Evolutionary conservation across 2,797 vertebrate genomes (phyloP).

Genomic region (Poliocrania exsul): DNA sequence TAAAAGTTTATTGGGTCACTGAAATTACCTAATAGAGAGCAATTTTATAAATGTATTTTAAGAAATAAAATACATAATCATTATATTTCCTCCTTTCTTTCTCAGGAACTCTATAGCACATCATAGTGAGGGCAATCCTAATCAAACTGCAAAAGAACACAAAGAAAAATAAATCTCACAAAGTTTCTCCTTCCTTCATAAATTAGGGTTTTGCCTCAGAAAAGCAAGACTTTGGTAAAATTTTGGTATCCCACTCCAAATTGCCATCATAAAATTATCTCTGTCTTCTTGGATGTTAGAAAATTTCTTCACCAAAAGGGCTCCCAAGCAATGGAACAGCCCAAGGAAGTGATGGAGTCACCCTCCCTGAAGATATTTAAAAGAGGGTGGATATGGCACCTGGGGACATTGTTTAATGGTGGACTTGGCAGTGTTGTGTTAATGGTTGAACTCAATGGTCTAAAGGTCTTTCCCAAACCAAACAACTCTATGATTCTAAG

Average conservation of each 20-base stretch:
- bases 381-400: background rate
- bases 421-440: background rate
- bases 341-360: background rate
- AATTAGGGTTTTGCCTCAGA: background rate
- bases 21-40: background rate
- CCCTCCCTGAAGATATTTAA: background rate
- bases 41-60: background rate
- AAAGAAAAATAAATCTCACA: background rate
- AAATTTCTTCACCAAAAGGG: background rate
- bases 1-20: background rate
- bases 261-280: background rate
- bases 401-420: fast-evolving
- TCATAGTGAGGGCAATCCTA: background rate
- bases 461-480: background rate
- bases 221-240: background rate
- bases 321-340: background rate
- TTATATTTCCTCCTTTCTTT: background rate
- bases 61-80: background rate
- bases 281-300: background rate
- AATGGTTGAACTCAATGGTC: fast-evolving
- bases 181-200: background rate
- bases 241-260: background rate
- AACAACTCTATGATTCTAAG: background rate
- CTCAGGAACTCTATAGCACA: background rate
- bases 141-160: background rate